Evolutionary conservation across 2,113 vertebrate species (phyloP).

Genomic region (Carassius gibelio): DNA sequence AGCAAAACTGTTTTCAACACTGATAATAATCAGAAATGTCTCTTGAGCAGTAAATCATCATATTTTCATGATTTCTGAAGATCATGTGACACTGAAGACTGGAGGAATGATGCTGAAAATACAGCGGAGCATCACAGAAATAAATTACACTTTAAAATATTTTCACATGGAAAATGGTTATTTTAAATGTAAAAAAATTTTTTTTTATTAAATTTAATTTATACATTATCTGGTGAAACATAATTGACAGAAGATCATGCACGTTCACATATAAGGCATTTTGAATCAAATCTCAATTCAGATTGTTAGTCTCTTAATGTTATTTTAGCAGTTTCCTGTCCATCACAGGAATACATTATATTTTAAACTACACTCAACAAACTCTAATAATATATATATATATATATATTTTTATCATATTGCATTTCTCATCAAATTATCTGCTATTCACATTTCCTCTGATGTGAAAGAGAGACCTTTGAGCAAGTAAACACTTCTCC

Average conservation of each 20-base stretch:
- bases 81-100: not conserved
- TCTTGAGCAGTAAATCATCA: not conserved
- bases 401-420: no score
- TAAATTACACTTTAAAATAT: not conserved
- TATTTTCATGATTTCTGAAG: not conserved
- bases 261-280: not conserved
- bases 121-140: not conserved
- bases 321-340: no score
- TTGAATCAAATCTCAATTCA: not conserved
- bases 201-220: not conserved
- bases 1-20: not conserved
- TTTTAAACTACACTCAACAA: not conserved
- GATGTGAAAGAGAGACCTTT: not conserved
- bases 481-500: not conserved
- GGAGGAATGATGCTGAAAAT: not conserved
- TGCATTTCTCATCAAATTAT: not conserved
- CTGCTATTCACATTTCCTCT: not conserved
- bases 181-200: no score
- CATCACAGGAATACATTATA: no score
- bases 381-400: no score
- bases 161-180: no score
- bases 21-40: not conserved
- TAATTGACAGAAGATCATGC: not conserved
- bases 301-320: not conserved
- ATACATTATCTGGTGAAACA: not conserved